phyloP scores from a whole-genome alignment of 1,140 invertebrate genomes.

The Ladona fulva region DNA sequence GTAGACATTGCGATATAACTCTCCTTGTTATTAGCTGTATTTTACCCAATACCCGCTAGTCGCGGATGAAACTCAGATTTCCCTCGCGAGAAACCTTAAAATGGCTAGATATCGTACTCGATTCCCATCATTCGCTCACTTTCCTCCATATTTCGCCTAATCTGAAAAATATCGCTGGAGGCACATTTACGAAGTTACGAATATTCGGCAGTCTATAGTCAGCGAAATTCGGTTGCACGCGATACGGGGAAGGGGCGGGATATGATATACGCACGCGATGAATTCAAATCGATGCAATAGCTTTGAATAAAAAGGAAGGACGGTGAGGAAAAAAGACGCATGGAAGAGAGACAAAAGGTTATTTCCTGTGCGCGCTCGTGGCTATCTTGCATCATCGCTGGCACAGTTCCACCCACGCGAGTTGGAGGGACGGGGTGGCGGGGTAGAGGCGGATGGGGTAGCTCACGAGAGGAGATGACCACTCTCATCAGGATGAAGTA shows the following conservation, averaged over 20 bases:
- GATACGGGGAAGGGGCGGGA: not conserved
- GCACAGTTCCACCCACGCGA: not conserved
- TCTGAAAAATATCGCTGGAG: too few relatives aligned
- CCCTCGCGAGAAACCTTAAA: too few relatives aligned
- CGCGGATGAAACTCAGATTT: too few relatives aligned
- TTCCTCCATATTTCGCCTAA: too few relatives aligned
- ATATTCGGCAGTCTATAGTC: not conserved
- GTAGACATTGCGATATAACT: too few relatives aligned
- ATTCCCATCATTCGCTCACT: too few relatives aligned
- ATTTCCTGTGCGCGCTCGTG: not conserved
- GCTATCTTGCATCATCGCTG: slow-evolving; percentile 3
- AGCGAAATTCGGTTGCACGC: not conserved
- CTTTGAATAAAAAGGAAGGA: not conserved
- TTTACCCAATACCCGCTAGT: too few relatives aligned
- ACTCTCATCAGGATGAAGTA: too few relatives aligned
- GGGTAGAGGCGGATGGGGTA: not conserved
- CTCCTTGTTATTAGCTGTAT: too few relatives aligned
- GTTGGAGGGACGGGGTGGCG: not conserved
- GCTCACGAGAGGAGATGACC: not conserved
- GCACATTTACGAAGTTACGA: too few relatives aligned
- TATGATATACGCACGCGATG: not conserved
- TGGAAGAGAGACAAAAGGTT: not conserved
- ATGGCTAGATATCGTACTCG: too few relatives aligned
- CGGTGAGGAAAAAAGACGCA: not conserved
- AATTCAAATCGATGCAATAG: not conserved